A percentile compares a stretch with the other conserved stretches of the same genome.
Conservation (phyloP, 1,140 invertebrate species). For the Stegodyphus mimosarum region DNA sequence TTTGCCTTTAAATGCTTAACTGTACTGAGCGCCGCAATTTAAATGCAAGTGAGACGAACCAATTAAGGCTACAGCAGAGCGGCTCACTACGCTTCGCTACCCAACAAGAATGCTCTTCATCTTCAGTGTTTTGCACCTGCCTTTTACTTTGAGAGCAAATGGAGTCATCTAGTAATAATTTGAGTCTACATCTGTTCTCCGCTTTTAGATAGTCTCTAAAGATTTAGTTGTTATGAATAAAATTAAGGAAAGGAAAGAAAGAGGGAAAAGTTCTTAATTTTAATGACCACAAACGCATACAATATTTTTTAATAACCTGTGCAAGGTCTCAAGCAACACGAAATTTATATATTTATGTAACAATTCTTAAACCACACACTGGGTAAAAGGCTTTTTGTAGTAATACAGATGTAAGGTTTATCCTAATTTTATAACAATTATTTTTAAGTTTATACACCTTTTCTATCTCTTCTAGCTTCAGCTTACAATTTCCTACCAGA, state of each 20-base stretch:
- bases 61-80: too few relatives aligned
- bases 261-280: constrained; percentile 22
- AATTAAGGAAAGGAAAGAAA: constrained; percentile 21
- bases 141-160: constrained; percentile 17
- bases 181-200: not conserved
- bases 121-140: constrained; percentile 41
- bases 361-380: constrained; percentile 25
- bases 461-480: too few relatives aligned
- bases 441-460: too few relatives aligned
- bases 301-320: not conserved
- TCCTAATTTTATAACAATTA: too few relatives aligned
- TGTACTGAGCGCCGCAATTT: not conserved
- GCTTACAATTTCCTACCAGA: too few relatives aligned
- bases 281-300: constrained; percentile 11
- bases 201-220: constrained; percentile 3
- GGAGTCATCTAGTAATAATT: constrained; percentile 2
- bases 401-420: too few relatives aligned
- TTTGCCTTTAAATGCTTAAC: too few relatives aligned
- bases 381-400: not conserved
- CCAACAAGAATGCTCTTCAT: not conserved
- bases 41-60: not conserved
- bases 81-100: too few relatives aligned
- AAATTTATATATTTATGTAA: constrained; percentile 34
- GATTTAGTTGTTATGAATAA: constrained; percentile 36
- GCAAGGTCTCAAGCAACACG: constrained; percentile 33